Evolutionary conservation across 2,113 vertebrate genomes (phyloP), one percentile per base, ranked within the genome.

Genomic region (Gymnorhina tibicen): DNA sequence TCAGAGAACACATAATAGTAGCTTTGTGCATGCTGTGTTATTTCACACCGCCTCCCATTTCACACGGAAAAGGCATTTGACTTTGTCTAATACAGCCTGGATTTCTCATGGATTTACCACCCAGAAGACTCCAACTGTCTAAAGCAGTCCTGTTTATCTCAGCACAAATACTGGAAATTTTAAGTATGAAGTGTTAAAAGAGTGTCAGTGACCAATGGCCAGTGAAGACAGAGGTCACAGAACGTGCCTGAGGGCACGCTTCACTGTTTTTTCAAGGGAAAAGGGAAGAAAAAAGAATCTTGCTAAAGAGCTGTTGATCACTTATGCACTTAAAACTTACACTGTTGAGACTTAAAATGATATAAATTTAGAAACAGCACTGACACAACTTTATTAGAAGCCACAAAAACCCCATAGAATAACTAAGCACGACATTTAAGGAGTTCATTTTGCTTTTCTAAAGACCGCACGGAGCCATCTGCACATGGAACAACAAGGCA

Each of bases 31-130:
- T 74, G 91, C 75, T 91, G 93, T 93, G 90, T 85, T 93, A 96
- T 95, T 97, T 96, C 95, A 93, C 95, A 96, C 94, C 94, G 68
- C 96, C 96, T 89, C 89, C 92, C 87, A 12, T 84, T 91, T 95
- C 92, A 86, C 96, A 89, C 15, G 33, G 94, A 73, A 96, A 89
- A 93, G 95, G 80, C 94, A 93, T 94, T 96, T 96, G 89, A 96
- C 95, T 96, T 89, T 37, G 85, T 81, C 94, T 96, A 95, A 96
- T 94, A 91, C 70, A 26, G 72, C 81, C 93, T 91, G 77, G 37
- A 16, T 64, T 87, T 94, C 77, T 87, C 73, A 20, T 23, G 56
- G 77, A 44, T 95, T 95, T 91, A 8, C 89, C 87, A 95, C 69
- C 91, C 80, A 42, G 76, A 86, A 49, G 76, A 78, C 82, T 33